Base-by-base conservation (phyloP, 1,140 invertebrate species). In the Bursaphelenchus mucronatus region DNA sequence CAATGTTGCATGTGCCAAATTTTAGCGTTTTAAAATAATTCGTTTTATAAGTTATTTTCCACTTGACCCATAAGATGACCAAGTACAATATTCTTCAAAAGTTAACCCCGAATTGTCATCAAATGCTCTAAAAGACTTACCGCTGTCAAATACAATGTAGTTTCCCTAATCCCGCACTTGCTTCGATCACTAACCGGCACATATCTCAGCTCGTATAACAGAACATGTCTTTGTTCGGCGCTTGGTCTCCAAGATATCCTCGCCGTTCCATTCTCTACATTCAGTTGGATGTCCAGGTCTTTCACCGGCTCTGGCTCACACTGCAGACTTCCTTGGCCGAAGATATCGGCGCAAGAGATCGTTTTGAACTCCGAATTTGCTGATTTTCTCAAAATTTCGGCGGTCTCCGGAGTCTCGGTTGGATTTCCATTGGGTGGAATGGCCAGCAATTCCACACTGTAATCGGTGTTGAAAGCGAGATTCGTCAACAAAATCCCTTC, bases 401-500 rank as follows among this genome's bases (percentile, higher is more conserved):
- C 41, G 11, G 13, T 17, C 4, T 46, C 15, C 11, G 41, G 11
- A 9, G 30, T 17, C 13, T 17, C 21, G 4, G 13, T 50, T 19
- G 19, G 21, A 43, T 13, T 40, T 13, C 1, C 11, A 3, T n/a
- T 30, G 0, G 30, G 19, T 4, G 30, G 15, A n/a, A n/a, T 11
- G 21, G 67, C 40, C 30, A 30, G 39, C 19, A 70, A 44, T 6
- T 59, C 30, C 15, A 70, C 69, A 8, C 44, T 21, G 45, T 70
- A 70, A n/a, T 70, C 70, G 15, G 69, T 50, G 45, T 51, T 61
- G 54, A 71, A 71, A 0, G 64, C 70, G 39, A 71, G 47, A 45
- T 71, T 73, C 13, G n/a, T 61, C 6, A 71, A 30, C 8, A 75
- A 51, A 64, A 46, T 75, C 11, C 70, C 70, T 17, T 71, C 70